Evolutionary conservation across 64 coral and sea anemone species (phyloP).

Genomic region (Hydrozoanthus tunicans): DNA sequence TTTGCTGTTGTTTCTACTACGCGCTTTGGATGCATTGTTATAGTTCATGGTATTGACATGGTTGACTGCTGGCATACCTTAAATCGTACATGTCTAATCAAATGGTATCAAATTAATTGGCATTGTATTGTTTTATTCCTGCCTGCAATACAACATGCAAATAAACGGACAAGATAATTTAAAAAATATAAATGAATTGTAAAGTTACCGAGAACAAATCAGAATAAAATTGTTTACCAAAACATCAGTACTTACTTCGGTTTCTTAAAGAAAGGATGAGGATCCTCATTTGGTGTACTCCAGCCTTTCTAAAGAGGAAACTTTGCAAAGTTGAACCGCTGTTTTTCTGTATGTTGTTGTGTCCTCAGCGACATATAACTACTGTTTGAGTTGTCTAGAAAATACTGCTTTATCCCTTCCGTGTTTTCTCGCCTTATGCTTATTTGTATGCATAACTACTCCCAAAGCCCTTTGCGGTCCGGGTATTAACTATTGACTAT

Average conservation of each 20-base stretch:
- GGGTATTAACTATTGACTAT: neutral
- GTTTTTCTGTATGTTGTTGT: neutral
- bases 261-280: neutral
- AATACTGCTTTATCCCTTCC: constrained; percentile 5
- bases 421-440: neutral
- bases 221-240: constrained; percentile 8
- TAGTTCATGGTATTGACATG: no score
- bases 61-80: no score
- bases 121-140: no score
- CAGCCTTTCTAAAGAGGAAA: neutral
- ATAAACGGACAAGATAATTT: constrained; percentile 5
- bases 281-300: neutral
- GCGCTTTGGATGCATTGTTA: no score
- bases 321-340: neutral
- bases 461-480: no score
- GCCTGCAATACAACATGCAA: neutral
- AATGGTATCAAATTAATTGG: no score
- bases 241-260: neutral
- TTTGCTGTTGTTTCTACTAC: no score
- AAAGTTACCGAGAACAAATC: neutral
- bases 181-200: neutral
- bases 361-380: neutral
- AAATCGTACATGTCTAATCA: no score
- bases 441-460: no score
- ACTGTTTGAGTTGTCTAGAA: neutral